Evolutionary conservation across 1,140 invertebrate genomes (phyloP).

Genomic region (Diachasmimorpha longicaudata): DNA sequence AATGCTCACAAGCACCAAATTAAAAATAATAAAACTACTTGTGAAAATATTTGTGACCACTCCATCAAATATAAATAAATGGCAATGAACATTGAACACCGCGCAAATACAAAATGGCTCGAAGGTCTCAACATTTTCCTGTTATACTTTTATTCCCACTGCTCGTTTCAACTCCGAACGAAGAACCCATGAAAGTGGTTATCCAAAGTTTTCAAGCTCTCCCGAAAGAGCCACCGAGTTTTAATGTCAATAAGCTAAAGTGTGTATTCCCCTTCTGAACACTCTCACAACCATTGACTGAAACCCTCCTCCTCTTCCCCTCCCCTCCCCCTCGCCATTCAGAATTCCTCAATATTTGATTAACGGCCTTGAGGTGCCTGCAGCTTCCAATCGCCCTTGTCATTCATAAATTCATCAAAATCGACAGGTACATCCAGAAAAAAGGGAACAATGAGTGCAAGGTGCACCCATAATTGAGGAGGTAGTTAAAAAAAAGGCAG

Average conservation of each 20-base stretch:
- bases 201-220: conserved; percentile 12
- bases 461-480: neutral
- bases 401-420: neutral
- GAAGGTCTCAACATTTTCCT: neutral
- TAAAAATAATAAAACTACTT: too few species aligned
- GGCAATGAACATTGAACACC: neutral
- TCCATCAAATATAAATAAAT: neutral
- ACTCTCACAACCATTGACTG: neutral
- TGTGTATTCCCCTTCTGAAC: neutral
- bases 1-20: too few species aligned
- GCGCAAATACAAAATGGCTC: neutral
- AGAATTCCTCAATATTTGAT: neutral
- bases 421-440: neutral
- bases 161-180: conserved; percentile 12
- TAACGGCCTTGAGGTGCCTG: neutral
- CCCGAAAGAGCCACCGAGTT: conserved; percentile 7
- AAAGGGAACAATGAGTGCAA: neutral
- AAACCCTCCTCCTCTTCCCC: too few species aligned
- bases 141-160: conserved; percentile 3
- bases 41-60: too few species aligned
- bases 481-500: neutral
- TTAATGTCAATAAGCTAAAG: conserved; percentile 20
- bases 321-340: neutral
- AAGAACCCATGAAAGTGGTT: conserved; percentile 18
- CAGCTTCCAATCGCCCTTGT: too few species aligned